Base-by-base conservation (phyloP, 2,113 vertebrate species). In the Tachysurus vachellii region DNA sequence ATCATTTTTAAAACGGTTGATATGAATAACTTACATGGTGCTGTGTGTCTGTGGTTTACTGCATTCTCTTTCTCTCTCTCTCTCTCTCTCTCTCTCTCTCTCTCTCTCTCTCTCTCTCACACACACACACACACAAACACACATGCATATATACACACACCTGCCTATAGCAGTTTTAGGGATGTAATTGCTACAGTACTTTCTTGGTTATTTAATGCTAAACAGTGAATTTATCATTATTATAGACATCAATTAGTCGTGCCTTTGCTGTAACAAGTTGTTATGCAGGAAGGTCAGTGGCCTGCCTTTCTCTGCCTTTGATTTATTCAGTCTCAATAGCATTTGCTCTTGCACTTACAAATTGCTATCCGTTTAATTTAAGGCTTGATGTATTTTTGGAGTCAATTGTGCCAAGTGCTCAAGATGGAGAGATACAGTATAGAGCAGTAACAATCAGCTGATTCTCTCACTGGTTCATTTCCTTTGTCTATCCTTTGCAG, bases 401-500 rank as follows among this genome's bases (percentile, higher is more conserved):
- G 75, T 53, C 23, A 71, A 36, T 83, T 10, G 83, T 57, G 16
- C 23, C 14, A 59, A 73, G 42, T 50, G 11, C 36, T n/a, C 77
- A 11, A 50, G 19, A 50, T 44, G 64, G 70, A 21, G 56, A 80
- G 11, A 44, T 54, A n/a, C n/a, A n/a, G n/a, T n/a, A 17, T 54
- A 54, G 6, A 28, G 36, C 42, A 66, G 13, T 66, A 75, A 73
- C 59, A 77, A 19, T 75, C 26, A 54, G 10, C 68, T 42, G 13
- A n/a, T 59, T 70, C 5, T 70, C 36, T 21, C 71, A 80, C 71
- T 61, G 42, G 16, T 79, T 85, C 73, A 68, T 83, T 44, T 62
- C 7, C 66, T 53, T 85, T 80, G 31, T 84, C 56, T 83, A 42
- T 84, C 28, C 66, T 91, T 84, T 36, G 87, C 82, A 99, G 95